phyloP scores from a whole-genome alignment of 2,113 vertebrate genomes.

The Campylomormyrus tamandua region DNA sequence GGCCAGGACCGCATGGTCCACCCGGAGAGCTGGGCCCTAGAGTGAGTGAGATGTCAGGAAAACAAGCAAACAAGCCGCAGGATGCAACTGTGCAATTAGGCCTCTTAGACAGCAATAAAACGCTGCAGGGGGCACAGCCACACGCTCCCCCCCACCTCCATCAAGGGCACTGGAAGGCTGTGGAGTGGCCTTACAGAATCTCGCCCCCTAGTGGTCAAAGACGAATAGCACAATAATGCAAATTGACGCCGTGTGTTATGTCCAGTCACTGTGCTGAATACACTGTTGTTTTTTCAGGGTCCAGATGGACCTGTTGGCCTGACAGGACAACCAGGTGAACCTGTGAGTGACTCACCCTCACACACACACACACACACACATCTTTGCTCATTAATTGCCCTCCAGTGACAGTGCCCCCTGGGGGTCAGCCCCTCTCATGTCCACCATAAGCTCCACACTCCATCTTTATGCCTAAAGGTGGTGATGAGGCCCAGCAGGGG shows the following conservation, averaged over 20 bases:
- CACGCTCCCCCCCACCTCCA: neutral
- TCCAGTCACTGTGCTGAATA: neutral
- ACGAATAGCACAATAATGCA: neutral
- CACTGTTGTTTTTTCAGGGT: slow-evolving; percentile 58
- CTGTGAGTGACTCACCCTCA: slow-evolving; percentile 63
- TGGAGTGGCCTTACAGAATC: neutral
- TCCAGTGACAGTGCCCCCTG: neutral
- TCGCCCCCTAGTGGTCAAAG: neutral
- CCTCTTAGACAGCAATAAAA: neutral
- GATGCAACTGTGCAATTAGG: neutral
- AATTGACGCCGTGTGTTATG: neutral
- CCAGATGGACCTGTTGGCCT: slow-evolving; percentile 71
- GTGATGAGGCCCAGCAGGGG: neutral
- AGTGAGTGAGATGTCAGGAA: slow-evolving; percentile 49
- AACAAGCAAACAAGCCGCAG: neutral
- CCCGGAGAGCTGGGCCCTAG: slow-evolving; percentile 68
- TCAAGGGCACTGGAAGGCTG: neutral
- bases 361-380: neutral
- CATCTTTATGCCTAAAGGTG: slow-evolving; percentile 47
- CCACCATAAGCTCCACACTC: slow-evolving; percentile 23
- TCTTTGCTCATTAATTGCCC: neutral
- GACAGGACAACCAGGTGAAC: slow-evolving; percentile 77
- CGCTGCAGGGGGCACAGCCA: neutral
- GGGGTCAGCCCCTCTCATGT: neutral
- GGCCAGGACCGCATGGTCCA: slow-evolving; percentile 64